Base-by-base conservation (phyloP, 2,113 vertebrate genomes). In the Pelobates fuscus region DNA sequence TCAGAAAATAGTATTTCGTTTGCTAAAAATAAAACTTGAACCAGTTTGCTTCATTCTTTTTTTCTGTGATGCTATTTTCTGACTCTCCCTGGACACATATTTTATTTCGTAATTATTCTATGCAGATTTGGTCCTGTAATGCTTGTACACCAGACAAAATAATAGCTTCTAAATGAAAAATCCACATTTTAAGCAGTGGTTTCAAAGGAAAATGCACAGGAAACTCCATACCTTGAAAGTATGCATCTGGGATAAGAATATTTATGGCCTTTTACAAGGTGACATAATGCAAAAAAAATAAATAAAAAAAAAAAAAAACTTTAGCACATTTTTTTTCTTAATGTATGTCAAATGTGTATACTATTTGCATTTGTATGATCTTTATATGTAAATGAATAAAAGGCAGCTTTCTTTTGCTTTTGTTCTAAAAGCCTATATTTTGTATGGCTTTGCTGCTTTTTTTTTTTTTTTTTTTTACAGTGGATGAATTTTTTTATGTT, bases 21-120 rank as follows among this genome's bases (percentile, higher is more conserved):
- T 77, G 29, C 57, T 71, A 55, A 67, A 70, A 49, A 80, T 5
- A 85, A 71, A 75, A 78, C 20, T 73, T 82, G 78, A 78, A 77
- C 79, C 73, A 73, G 41, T 79, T 66, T 78, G 32, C 11, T 79
- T 70, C 17, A 72, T 62, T 67, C 57, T 77, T 79, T 70, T 17
- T 74, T 80, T 79, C 60, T 69, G 54, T 77, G 49, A 81, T 81
- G 67, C 79, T 82, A 59, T 75, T 80, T 62, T 70, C 37, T 57
- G 46, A 32, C 52, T 32, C 61, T 74, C 21, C 8, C 29, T 26
- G 61, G 30, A 65, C 29, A 12, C 15, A 24, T 55, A 29, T 65
- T 23, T 60, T 65, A 57, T 49, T 58, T 29, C 24, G 60, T 44
- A 54, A 27, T 65, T 24, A 64, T 65, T 73, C 52, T 64, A 43